phyloP scores from a whole-genome alignment of 2,113 vertebrate genomes.

The Corydoras sp. region DNA sequence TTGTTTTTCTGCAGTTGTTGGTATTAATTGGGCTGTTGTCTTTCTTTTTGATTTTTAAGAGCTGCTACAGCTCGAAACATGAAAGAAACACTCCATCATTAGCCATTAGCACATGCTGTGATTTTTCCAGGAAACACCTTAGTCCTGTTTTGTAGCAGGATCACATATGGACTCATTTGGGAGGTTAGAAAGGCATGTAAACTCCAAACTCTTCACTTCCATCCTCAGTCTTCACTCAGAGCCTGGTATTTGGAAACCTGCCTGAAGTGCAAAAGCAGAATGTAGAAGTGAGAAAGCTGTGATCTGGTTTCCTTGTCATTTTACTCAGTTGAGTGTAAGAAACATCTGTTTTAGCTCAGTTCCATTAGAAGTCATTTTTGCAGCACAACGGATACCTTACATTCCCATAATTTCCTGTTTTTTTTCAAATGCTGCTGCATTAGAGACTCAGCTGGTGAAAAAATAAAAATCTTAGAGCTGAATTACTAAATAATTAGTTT shows the following conservation, averaged over 20 bases:
- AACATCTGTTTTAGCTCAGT: conserved; percentile 39
- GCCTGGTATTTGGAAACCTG: conserved; percentile 7
- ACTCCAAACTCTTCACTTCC: not conserved
- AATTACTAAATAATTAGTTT: no score
- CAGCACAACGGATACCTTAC: conserved; percentile 16
- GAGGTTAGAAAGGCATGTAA: no score
- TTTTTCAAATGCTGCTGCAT: conserved; percentile 4
- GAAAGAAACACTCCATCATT: no score
- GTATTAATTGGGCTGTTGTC: no score
- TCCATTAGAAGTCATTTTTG: conserved; percentile 29
- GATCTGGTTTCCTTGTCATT: conserved; percentile 7
- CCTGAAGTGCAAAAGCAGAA: conserved; percentile 1
- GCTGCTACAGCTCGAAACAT: no score
- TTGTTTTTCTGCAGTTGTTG: no score
- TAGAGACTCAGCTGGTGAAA: conserved; percentile 4
- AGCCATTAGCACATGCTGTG: no score
- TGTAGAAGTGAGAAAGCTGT: conserved; percentile 17
- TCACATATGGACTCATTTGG: no score
- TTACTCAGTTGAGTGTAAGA: conserved; percentile 22
- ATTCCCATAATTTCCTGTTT: conserved; percentile 25
- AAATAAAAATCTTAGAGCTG: no score
- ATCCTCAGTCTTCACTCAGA: conserved; percentile 1
- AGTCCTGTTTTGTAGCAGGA: no score
- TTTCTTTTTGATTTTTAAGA: no score
- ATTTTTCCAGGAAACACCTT: no score